Conservation (phyloP, 30 jellyfish, hydroid and myxozoan genomes). For the Turritopsis dohrnii region DNA sequence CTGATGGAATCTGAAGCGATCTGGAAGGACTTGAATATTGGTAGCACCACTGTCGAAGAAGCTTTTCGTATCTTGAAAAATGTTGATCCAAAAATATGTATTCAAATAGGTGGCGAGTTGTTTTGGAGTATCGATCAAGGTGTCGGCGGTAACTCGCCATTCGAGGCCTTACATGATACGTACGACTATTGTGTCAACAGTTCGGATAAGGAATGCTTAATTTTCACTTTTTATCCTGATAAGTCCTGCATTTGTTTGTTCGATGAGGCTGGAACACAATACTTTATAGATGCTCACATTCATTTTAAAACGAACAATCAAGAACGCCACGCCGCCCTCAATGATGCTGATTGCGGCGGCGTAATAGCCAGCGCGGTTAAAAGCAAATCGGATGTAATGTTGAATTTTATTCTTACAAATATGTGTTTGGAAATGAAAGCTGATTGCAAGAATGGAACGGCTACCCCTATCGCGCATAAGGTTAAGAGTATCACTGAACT, state of each 20-base stretch:
- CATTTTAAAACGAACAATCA: conserved; percentile 24
- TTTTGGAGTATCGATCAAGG: conserved; percentile 30
- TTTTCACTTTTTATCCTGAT: conserved; percentile 18
- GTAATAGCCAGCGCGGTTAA: background rate
- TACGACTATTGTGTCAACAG: background rate
- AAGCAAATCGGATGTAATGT: conserved; percentile 19
- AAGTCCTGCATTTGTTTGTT: conserved; percentile 26
- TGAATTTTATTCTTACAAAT: conserved; percentile 18
- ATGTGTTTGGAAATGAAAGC: conserved; percentile 31
- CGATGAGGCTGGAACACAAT: conserved; percentile 21
- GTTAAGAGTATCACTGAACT: background rate
- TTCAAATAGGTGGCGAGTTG: conserved; percentile 13
- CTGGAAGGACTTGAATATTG: conserved; percentile 21
- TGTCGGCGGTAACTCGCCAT: conserved; percentile 9
- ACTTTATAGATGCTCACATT: conserved; percentile 15
- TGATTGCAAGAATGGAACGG: conserved; percentile 13
- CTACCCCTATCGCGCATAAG: background rate
- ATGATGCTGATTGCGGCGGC: conserved; percentile 26
- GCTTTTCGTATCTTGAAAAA: background rate
- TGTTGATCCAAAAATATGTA: background rate
- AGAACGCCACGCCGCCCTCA: conserved; percentile 18
- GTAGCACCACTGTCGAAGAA: conserved; percentile 30
- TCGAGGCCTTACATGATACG: conserved; percentile 12
- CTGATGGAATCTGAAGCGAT: conserved; percentile 14
- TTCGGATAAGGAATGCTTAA: background rate